Evolutionary conservation across 2,797 vertebrate genomes (phyloP).

Genomic region (Scolopax bukidnonensis): DNA sequence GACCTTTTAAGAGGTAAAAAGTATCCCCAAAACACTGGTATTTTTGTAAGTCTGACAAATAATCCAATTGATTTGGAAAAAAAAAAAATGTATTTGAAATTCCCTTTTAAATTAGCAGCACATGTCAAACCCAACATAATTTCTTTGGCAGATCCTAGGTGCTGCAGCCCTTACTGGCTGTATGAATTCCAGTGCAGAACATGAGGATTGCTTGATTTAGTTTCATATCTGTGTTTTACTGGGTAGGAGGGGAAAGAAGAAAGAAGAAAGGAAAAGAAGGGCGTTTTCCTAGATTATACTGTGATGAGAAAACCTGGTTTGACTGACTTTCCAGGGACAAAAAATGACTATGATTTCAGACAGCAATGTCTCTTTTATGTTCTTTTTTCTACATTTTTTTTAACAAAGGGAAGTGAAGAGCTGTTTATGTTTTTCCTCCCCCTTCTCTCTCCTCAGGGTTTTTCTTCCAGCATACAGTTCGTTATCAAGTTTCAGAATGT

Average conservation of each 20-base stretch:
- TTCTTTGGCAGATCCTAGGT: not conserved
- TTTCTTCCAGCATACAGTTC: conserved; percentile 24
- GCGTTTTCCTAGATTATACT: not conserved
- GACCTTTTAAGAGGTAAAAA: not conserved
- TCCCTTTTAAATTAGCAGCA: not conserved
- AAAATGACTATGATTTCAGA: not conserved
- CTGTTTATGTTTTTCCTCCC: conserved; percentile 9
- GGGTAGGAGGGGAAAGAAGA: not conserved
- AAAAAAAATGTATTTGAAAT: not conserved
- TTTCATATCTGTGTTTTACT: conserved; percentile 13
- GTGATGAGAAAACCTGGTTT: not conserved
- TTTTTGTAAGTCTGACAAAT: not conserved
- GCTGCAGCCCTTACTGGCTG: not conserved
- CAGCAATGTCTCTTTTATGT: not conserved
- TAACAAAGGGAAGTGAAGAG: not conserved
- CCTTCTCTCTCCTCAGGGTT: not conserved
- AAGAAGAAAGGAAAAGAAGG: not conserved
- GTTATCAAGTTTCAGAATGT: conserved; percentile 28
- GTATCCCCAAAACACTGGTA: not conserved
- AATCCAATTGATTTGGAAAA: not conserved
- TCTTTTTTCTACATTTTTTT: not conserved
- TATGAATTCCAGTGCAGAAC: not conserved
- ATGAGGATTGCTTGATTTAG: not conserved
- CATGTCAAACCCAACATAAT: not conserved
- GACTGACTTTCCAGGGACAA: conserved; percentile 12